Evolutionary conservation across 2,113 vertebrate species (phyloP), one percentile per base, ranked within the genome.

Genomic region (Amazona guildingii): DNA sequence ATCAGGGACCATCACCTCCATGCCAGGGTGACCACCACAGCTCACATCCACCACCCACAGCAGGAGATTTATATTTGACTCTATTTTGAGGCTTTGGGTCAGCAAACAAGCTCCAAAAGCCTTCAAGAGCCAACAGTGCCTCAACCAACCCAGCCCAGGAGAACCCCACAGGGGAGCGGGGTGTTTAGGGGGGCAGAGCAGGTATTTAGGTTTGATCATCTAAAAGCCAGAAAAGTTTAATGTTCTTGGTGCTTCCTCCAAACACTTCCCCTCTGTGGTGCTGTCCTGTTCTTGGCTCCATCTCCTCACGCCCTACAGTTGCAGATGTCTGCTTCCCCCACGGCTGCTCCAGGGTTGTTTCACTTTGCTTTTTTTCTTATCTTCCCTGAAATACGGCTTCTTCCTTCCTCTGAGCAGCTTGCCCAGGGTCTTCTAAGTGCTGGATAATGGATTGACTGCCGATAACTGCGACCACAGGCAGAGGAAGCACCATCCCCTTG

Each of bases 11-110:
- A 21, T 15, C n/a, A 21, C 10, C 35, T 64, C 39, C 72, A 12
- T 0, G 0, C 16, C 0, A 0, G 8, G 25, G 20, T 57, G 33
- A 15, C 27, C 51, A 29, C 31, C 55, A 25, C 2, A 7, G 31
- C 63, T 76, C 63, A n/a, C 46, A 29, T 52, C 15, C 62, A 72
- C 21, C 14, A 1, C 33, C 48, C 62, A 33, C 19, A 17, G 18
- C 4, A n/a, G 20, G 3, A 77, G 5, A 57, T 37, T 43, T 13
- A 5, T 9, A 21, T 69, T 31, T 62, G 20, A 51, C 16, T 41
- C 28, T 57, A 1, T 78, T 64, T 75, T 43, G 72, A 93, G 54
- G n/a, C 27, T 80, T 74, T 2, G 2, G 14, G 11, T 43, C 48
- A 68, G 83, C 15, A 69, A 63, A 67, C 0, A 2, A 83, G 10